A percentile compares a stretch with the other conserved stretches of the same genome.
phyloP scores from a whole-genome alignment of 2,888 invertebrate genomes.

The Eupithecia subumbrata region DNA sequence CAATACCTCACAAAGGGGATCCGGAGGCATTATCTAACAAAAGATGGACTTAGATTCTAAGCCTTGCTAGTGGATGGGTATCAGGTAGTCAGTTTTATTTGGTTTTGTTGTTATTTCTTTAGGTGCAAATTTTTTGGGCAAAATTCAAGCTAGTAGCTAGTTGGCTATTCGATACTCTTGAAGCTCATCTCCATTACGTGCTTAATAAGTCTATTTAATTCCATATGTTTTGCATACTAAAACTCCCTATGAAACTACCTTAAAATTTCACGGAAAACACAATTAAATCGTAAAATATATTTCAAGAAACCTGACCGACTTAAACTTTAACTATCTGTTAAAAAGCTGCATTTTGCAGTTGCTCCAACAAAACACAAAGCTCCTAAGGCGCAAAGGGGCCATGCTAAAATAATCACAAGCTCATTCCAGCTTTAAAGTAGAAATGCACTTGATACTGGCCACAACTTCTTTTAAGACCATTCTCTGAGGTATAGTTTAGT shows the following conservation, averaged over 20 bases:
- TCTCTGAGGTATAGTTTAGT: slow-evolving; percentile 7
- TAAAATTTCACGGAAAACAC: background rate
- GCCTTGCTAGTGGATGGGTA: slow-evolving; percentile 4
- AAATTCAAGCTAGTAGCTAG: background rate
- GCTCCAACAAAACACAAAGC: slow-evolving; percentile 8
- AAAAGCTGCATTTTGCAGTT: slow-evolving; percentile 4
- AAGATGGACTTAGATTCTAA: slow-evolving; percentile 24
- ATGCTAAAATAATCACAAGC: slow-evolving; percentile 15
- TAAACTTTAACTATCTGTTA: background rate
- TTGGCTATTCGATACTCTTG: background rate
- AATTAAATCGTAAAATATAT: background rate
- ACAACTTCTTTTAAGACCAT: slow-evolving; percentile 7
- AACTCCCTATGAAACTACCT: background rate
- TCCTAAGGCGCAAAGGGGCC: slow-evolving; percentile 9
- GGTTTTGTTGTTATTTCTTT: background rate
- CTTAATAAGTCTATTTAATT: background rate
- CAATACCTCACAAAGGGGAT: slow-evolving; percentile 30
- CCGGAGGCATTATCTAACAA: slow-evolving; percentile 34
- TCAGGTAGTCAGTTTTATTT: background rate
- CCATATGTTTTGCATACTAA: background rate
- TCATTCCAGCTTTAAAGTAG: slow-evolving; percentile 14
- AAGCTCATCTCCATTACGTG: background rate
- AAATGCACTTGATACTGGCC: slow-evolving; percentile 8
- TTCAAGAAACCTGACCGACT: background rate
- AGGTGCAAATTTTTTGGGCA: background rate